These are phyloP conservation scores for Siniperca undulata DNA, from an alignment of 2,797 vertebrate species.

Conservation along the genomic window DNA sequence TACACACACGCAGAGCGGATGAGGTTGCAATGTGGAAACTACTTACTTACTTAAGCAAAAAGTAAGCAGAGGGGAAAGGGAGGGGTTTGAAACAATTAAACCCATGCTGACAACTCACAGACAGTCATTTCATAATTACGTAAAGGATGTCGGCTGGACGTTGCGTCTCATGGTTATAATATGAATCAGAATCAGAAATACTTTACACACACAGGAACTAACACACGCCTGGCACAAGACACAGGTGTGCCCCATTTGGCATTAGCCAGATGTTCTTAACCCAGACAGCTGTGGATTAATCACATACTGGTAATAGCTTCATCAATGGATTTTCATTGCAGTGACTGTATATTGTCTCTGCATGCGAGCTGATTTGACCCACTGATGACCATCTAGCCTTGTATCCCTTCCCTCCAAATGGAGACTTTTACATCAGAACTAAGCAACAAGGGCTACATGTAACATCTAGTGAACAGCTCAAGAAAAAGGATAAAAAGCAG, in stretches of 20 bases:
- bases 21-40: conserved; percentile 58
- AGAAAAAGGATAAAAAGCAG: not conserved
- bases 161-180: conserved; percentile 29
- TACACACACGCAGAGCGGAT: conserved; percentile 29
- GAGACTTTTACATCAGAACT: not conserved
- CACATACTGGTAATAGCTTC: conserved; percentile 27
- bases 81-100: conserved; percentile 50
- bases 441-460: not conserved
- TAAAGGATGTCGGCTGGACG: conserved; percentile 22
- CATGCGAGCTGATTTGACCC: conserved; percentile 6
- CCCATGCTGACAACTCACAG: conserved; percentile 37
- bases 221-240: conserved; percentile 56
- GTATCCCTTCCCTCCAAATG: not conserved
- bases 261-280: conserved; percentile 27
- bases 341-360: conserved; percentile 17
- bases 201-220: conserved; percentile 26
- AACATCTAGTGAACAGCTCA: not conserved
- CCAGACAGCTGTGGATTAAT: conserved; percentile 54
- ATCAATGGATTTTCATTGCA: conserved; percentile 22
- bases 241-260: conserved; percentile 54
- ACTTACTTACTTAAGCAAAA: conserved; percentile 38
- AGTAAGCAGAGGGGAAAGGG: conserved; percentile 33
- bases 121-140: conserved; percentile 61
- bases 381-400: not conserved
- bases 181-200: not conserved